Percentiles rank a stretch among this genome's conserved stretches.
phyloP scores from a whole-genome alignment of 2,888 invertebrate genomes.

The Zhuqinia jingwanae region DNA sequence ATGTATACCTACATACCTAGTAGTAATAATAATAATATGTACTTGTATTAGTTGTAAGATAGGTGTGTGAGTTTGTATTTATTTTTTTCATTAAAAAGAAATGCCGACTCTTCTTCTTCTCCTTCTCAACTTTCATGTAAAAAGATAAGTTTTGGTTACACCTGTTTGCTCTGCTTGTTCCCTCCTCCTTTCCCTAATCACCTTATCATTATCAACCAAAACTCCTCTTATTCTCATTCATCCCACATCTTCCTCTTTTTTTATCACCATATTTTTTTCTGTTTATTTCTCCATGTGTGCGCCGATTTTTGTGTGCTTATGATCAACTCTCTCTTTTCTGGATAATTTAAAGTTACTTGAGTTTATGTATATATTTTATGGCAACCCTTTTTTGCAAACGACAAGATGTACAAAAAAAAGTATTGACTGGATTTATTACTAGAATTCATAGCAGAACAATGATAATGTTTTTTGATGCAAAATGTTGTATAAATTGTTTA shows the following conservation, averaged over 20 bases:
- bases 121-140: conserved; percentile 58
- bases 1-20: background rate
- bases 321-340: background rate
- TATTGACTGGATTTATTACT: no score
- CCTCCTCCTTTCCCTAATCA: conserved; percentile 71
- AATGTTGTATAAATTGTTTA: no score
- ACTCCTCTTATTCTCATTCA: conserved; percentile 68
- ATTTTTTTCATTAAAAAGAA: conserved; percentile 17
- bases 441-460: no score
- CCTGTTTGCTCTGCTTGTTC: conserved; percentile 67
- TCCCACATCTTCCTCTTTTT: conserved; percentile 61
- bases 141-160: conserved; percentile 67
- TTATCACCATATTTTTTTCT: conserved; percentile 71
- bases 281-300: conserved; percentile 1
- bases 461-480: no score
- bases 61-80: conserved; percentile 21
- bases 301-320: background rate
- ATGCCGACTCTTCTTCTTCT: conserved; percentile 62
- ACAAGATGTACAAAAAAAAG: no score
- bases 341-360: no score
- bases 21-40: background rate
- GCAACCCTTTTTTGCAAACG: no score
- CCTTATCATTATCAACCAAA: conserved; percentile 67
- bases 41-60: conserved; percentile 16
- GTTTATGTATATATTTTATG: no score